Conservation (phyloP, 2,888 invertebrate genomes). For the Caradrina clavipalpis region DNA sequence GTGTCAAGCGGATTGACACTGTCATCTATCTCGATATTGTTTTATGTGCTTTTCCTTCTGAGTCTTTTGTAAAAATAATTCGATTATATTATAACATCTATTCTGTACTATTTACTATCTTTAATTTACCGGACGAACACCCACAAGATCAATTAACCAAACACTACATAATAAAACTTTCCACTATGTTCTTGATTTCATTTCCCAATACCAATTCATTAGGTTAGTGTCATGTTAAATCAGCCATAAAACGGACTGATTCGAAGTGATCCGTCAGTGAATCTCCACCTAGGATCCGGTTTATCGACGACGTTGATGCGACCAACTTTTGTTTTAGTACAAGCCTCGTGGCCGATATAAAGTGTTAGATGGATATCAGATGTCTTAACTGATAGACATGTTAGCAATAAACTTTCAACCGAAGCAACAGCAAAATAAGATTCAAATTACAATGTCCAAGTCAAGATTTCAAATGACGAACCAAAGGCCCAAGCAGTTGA, state of each 20-base stretch:
- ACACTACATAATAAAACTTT: constrained; percentile 41
- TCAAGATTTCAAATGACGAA: constrained; percentile 11
- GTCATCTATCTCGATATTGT: too few species aligned
- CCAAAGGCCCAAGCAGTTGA: constrained; percentile 18
- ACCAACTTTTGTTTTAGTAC: constrained; percentile 83
- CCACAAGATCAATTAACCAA: constrained; percentile 22
- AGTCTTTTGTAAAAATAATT: too few species aligned
- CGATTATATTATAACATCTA: too few species aligned
- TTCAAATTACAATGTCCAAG: background rate
- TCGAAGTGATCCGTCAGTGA: constrained; percentile 76
- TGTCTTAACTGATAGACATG: constrained; percentile 39
- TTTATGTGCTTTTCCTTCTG: too few species aligned
- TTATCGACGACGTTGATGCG: constrained; percentile 79
- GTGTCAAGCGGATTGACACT: too few species aligned
- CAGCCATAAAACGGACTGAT: constrained; percentile 56
- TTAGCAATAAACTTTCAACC: constrained; percentile 3
- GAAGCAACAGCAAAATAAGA: fast-evolving
- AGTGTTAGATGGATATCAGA: constrained; percentile 54
- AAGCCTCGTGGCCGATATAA: constrained; percentile 77
- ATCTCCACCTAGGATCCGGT: constrained; percentile 80
- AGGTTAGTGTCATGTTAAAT: constrained; percentile 55
- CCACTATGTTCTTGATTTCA: constrained; percentile 37
- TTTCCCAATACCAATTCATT: constrained; percentile 54
- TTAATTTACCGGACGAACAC: too few species aligned
- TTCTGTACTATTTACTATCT: too few species aligned